Percentiles rank a stretch among this genome's conserved stretches.
phyloP scores from a whole-genome alignment of 2,113 vertebrate genomes.

The Otis tarda region DNA sequence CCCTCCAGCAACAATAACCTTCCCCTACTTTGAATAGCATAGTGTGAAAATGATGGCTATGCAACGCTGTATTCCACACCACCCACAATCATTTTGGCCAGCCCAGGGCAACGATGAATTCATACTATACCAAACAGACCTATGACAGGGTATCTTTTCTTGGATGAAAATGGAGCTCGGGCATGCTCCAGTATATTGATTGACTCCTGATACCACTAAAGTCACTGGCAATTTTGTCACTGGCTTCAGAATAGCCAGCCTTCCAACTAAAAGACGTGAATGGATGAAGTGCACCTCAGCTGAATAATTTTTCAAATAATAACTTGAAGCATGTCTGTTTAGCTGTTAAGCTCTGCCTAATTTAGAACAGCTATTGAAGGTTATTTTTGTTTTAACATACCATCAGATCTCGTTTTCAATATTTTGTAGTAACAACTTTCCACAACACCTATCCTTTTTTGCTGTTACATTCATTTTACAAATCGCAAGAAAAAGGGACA shows the following conservation, averaged over 20 bases:
- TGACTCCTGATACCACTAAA: not conserved
- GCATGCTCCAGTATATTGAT: not conserved
- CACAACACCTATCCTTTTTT: not conserved
- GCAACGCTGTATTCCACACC: not conserved
- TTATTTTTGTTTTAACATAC: conserved; percentile 7
- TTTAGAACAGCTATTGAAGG: not conserved
- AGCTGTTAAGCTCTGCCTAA: not conserved
- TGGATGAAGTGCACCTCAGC: not conserved
- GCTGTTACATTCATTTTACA: not conserved
- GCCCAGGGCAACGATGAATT: not conserved
- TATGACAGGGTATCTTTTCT: not conserved
- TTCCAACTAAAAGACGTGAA: not conserved
- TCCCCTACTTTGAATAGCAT: not conserved
- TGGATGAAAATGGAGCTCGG: not conserved
- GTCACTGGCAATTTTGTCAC: not conserved
- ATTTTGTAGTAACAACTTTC: conserved; percentile 14
- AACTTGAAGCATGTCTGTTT: not conserved
- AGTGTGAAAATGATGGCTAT: not conserved
- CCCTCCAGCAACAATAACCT: not conserved
- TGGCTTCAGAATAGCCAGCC: not conserved
- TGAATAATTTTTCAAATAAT: not conserved
- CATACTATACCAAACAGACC: not conserved
- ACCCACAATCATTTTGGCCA: not conserved
- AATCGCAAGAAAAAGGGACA: not conserved
- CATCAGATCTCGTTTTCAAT: not conserved